A percentile compares a stretch with the other conserved stretches of the same genome.
Evolutionary conservation across 1,140 invertebrate genomes (phyloP).

Genomic region (Bathynomus jamesi): DNA sequence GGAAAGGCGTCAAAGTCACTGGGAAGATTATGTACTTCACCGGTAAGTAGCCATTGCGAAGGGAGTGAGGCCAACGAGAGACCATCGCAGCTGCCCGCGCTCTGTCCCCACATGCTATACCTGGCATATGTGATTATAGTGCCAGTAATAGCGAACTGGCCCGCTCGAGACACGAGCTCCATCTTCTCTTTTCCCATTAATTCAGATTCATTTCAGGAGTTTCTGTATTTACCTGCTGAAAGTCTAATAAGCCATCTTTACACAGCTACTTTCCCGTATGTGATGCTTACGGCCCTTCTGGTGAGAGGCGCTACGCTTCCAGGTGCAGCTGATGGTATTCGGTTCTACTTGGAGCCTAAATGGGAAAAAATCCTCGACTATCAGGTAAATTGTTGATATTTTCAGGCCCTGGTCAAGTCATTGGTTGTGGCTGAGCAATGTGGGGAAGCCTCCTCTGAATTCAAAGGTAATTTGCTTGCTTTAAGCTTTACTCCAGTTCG

Average conservation of each 20-base stretch:
- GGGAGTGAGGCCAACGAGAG: not conserved
- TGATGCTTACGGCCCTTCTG: conserved; percentile 66
- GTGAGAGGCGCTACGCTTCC: conserved; percentile 64
- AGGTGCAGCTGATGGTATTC: conserved; percentile 68
- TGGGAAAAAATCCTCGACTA: conserved; percentile 60
- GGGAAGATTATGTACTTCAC: conserved; percentile 65
- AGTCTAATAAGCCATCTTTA: conserved; percentile 49
- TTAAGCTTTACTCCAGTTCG: not conserved
- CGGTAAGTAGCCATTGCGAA: conserved; percentile 20
- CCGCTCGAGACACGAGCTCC: conserved; percentile 3
- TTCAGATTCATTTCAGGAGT: conserved; percentile 24
- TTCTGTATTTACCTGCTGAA: conserved; percentile 3
- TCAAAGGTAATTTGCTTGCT: not conserved
- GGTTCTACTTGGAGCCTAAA: conserved; percentile 63
- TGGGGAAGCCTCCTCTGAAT: conserved; percentile 8
- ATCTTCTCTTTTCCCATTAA: not conserved
- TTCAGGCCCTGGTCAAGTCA: conserved; percentile 33
- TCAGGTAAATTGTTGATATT: conserved; percentile 45
- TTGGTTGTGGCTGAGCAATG: conserved; percentile 18
- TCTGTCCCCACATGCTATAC: not conserved
- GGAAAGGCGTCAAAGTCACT: conserved; percentile 95
- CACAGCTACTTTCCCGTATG: conserved; percentile 74
- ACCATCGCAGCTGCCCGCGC: not conserved
- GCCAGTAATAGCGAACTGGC: not conserved
- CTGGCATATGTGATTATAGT: not conserved